These are phyloP conservation scores for Ceratina calcarata DNA, from an alignment of 1,140 invertebrate species.

Conservation along the genomic window DNA sequence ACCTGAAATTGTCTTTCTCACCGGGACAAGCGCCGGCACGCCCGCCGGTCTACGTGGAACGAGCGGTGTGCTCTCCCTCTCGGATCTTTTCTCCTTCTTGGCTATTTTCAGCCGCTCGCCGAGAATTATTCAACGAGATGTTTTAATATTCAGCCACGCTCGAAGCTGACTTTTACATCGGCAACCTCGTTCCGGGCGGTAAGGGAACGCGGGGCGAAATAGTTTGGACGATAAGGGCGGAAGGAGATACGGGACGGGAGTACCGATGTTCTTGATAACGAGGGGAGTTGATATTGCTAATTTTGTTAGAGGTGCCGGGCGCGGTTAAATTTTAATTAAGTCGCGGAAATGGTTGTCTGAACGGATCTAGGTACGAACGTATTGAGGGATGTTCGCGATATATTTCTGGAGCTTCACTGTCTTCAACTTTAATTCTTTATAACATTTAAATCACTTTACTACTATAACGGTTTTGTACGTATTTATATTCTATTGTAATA, in stretches of 20 bases:
- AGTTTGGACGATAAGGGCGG: neutral
- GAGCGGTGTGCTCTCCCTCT: constrained; percentile 47
- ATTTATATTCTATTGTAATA: no score
- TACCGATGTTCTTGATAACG: constrained; percentile 3
- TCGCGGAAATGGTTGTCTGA: no score
- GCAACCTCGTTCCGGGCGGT: neutral
- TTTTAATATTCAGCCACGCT: constrained; percentile 52
- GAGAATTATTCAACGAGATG: constrained; percentile 58
- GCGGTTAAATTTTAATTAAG: constrained; percentile 18
- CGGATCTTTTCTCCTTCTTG: constrained; percentile 43
- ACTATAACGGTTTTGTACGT: no score
- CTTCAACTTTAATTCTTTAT: no score
- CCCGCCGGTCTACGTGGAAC: constrained; percentile 45
- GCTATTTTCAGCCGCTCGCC: constrained; percentile 58
- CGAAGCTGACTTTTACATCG: constrained; percentile 41
- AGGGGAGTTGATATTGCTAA: neutral
- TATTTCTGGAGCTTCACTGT: neutral
- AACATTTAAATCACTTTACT: no score
- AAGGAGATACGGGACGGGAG: neutral
- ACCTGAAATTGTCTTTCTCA: constrained; percentile 67
- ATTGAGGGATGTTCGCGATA: neutral
- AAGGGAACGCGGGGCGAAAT: neutral
- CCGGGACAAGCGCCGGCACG: constrained; percentile 58
- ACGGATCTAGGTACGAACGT: no score
- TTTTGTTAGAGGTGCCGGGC: neutral